Base-by-base conservation (phyloP, 2,888 invertebrate genomes). In the Odontomyia ornata region DNA sequence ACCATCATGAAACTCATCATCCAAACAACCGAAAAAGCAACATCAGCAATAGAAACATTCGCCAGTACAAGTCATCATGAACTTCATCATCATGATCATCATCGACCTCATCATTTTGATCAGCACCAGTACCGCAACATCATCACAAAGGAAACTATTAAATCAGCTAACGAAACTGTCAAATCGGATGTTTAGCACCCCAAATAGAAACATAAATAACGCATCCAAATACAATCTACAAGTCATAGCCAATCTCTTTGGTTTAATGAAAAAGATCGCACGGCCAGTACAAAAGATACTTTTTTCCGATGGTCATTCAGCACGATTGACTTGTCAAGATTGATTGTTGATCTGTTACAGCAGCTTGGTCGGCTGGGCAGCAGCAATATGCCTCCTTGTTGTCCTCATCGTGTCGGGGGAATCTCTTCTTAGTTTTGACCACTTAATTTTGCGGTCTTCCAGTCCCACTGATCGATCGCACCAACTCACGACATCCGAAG, bases 191-290 rank as follows among this genome's bases (percentile, higher is more conserved):
- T 72, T 77, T 75, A 75, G 57, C 75, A 57, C 77, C 75, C 75
- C 73, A 77, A 77, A 75, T 75, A 75, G 69, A 77, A 75, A 77
- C 75, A 77, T 75, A 77, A 77, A 77, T 77, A 69, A 75, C 30
- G 67, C 60, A 43, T 67, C 56, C 65, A 75, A 77, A 75, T 75
- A 18, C 73, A 72, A 72, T 57, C 56, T 30, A 60, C 73, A 60
- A 57, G 73, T 73, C 73, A 73, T 60, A 36, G 23, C 23, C 60
- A 25, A 60, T 13, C 28, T 57, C 13, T n/a, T 25, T 5, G 36
- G 36, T 3, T 27, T 69, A 47, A 69, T 69, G 60, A 60, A 73
- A 73, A 57, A 28, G 73, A 73, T 73, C 73, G 57, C 73, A 60
- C 73, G 73, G 60, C n/a, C 27, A 21, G 13, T 60, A 73, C 60